Base-by-base conservation (phyloP, 2,888 invertebrate species). In the Tuta absoluta region DNA sequence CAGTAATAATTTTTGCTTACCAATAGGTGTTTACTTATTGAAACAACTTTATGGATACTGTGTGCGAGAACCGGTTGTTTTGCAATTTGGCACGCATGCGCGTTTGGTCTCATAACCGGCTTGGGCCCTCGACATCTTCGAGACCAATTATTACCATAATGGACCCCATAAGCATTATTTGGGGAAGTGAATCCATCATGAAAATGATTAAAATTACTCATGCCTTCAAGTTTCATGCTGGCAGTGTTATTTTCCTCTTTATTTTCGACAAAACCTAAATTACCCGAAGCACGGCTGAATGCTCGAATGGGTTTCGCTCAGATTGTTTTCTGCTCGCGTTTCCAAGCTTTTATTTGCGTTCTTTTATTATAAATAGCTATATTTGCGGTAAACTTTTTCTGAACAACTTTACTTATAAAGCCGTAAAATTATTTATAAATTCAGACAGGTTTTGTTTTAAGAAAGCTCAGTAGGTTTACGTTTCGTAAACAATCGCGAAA, bases 81-180 rank as follows among this genome's bases (percentile, higher is more conserved):
- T 82, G 81, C 78, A 79, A 82, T 84, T 83, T 73, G 79, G 80
- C 83, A 83, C 81, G 82, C 81, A 81, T 82, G 74, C 76, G 75
- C 76, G 71, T 80, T 78, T 74, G 76, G 76, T 79, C 78, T 73
- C 74, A 76, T 79, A 81, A 78, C 71, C 74, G 74, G 75, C 64
- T 71, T 70, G 69, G 75, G 75, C 75, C 79, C 80, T 77, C 77
- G 71, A 75, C 75, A 78, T 79, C 75, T 75, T 72, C 77, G 71
- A 77, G 82, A 79, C 82, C 82, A 76, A 84, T 86, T 85, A 86
- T 88, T 86, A 85, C 77, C 80, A 77, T 82, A 85, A 85, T 84
- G 71, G 75, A 74, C 69, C 72, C 76, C 81, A 77, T 76, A 77
- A 82, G 77, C 78, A 82, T 80, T 84, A 85, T 86, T 86, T 84